phyloP scores from a whole-genome alignment of 2,113 vertebrate genomes.

The Trichomycterus rosablanca region DNA sequence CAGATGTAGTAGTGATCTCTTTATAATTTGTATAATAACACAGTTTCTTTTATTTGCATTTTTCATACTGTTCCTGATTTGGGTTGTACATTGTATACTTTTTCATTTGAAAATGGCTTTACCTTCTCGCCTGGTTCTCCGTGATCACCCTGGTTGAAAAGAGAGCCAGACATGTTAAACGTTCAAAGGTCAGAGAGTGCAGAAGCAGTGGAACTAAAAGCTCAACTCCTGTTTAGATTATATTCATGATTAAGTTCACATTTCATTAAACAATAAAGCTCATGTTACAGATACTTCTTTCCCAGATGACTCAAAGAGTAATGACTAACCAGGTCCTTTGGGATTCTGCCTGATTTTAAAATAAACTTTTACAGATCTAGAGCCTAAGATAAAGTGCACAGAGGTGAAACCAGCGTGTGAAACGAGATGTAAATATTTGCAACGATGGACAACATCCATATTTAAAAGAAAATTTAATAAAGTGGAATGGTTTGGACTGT shows the following conservation, averaged over 20 bases:
- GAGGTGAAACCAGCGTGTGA: constrained; percentile 9
- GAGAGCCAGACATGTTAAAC: constrained; percentile 57
- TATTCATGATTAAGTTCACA: constrained; percentile 56
- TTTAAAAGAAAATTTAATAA: not conserved
- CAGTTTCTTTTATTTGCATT: too few species aligned
- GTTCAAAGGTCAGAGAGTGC: constrained; percentile 31
- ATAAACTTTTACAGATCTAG: constrained; percentile 19
- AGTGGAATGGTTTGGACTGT: not conserved
- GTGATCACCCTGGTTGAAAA: constrained; percentile 82
- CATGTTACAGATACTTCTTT: constrained; percentile 40
- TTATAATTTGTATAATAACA: too few species aligned
- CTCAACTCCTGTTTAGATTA: constrained; percentile 48
- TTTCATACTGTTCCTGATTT: too few species aligned
- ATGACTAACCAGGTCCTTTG: constrained; percentile 1
- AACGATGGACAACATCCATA: constrained; percentile 6
- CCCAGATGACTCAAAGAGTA: constrained; percentile 24
- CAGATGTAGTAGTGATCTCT: too few species aligned
- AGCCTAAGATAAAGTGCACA: not conserved
- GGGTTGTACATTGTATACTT: too few species aligned
- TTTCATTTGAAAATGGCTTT: constrained; percentile 51
- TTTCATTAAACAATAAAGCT: constrained; percentile 48
- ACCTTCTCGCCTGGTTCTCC: constrained; percentile 94
- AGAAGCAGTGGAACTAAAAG: constrained; percentile 24
- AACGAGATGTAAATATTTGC: constrained; percentile 10
- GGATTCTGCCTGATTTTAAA: constrained; percentile 19